Percentiles rank a stretch among this genome's conserved stretches.
Evolutionary conservation across 2,888 invertebrate species (phyloP).

Genomic region (Danaus chrysippus): DNA sequence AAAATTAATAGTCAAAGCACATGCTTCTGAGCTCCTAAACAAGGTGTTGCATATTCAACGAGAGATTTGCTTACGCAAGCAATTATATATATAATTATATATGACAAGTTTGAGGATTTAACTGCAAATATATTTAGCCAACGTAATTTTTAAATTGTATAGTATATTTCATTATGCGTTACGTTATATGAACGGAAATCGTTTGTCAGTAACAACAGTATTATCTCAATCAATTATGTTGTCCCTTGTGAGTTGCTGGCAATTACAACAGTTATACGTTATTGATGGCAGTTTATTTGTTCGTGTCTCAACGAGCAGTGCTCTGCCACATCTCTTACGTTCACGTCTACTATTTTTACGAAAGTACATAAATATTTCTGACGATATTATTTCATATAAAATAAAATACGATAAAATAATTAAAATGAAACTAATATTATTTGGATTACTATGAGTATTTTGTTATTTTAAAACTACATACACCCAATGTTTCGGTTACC

Average conservation of each 20-base stretch:
- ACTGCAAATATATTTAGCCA: too few species aligned
- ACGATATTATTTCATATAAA: too few species aligned
- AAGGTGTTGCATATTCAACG: conserved; percentile 77
- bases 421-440: too few species aligned
- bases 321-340: conserved; percentile 33
- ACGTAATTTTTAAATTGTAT: too few species aligned
- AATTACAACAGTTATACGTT: conserved; percentile 67
- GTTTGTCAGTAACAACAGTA: conserved; percentile 22
- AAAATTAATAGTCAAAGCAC: conserved; percentile 2
- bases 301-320: conserved; percentile 62
- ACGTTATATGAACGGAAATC: conserved; percentile 35
- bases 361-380: too few species aligned
- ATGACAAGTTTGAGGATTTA: too few species aligned
- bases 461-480: too few species aligned
- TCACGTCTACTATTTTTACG: too few species aligned
- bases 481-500: too few species aligned
- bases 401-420: too few species aligned
- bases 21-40: conserved; percentile 59
- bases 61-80: conserved; percentile 77
- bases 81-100: conserved; percentile 37
- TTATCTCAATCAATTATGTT: conserved; percentile 62
- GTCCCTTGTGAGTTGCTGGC: conserved; percentile 64
- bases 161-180: conserved; percentile 41
- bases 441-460: too few species aligned
- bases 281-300: conserved; percentile 76